Base-by-base conservation (phyloP, 2,113 vertebrate genomes). In the Ammodytes marinus region DNA sequence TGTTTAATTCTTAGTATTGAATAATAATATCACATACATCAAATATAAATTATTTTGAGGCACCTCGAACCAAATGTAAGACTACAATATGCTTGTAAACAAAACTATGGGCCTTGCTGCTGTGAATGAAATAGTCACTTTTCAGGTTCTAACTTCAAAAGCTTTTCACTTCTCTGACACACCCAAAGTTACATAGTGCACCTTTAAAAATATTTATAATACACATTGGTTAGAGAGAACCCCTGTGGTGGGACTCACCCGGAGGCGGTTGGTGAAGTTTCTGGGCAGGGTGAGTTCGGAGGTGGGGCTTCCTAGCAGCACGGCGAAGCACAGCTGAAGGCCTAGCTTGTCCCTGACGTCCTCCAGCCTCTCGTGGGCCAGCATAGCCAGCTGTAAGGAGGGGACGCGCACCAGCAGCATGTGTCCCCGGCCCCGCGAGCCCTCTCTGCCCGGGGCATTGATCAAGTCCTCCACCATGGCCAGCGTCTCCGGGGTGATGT, bases 341-440 rank as follows among this genome's bases (percentile, higher is more conserved):
- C 98, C 98, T 86, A 99, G 87, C 80, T 97, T 97, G 93, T 99
- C 96, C 15, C 98, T 95, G 0, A 97, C 98, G 73, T 99, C 97
- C 91, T 99, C 97, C 1, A 99, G 80, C 19, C 97, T 92, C 90
- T 99, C 98, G 15, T 96, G 96, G 19, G 98, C 98, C 85, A 99
- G 85, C 96, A 99, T 98, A 0, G 98, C 98, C 81, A 99, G 95
- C 95, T 99, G 98, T 80, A 99, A 95, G 0, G 98, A 99, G 0
- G 98, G 98, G 80, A 99, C 97, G 4, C 98, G 94, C 46, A 99
- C 97, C 77, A 99, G 91, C 0, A 99, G 96, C 98, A 99, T 99
- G 95, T 98, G 97, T 39, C 98, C 98, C 0, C 93, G 95, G 46
- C 97, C 97, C 64, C 80, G 83, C 0, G 95, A 96, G 65, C 94